Base-by-base conservation (phyloP, 2,797 vertebrate genomes). In the Acanthiza pusilla region DNA sequence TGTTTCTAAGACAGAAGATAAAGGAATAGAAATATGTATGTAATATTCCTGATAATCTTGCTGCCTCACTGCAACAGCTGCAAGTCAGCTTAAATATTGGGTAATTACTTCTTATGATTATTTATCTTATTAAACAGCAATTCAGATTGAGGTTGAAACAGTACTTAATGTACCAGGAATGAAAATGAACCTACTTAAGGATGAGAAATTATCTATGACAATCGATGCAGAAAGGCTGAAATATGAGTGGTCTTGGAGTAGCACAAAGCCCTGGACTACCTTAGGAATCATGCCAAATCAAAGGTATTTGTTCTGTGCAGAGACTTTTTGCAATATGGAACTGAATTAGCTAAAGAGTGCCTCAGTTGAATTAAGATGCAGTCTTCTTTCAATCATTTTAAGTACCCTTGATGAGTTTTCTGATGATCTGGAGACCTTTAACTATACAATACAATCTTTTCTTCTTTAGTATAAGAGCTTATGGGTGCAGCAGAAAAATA, bases 101-200 rank as follows among this genome's bases (percentile, higher is more conserved):
- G 29, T 87, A 91, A 93, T 89, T 94, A 89, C 68, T 88, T 91
- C 68, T 88, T 88, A 91, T 75, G 72, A 89, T 94, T 89, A 94
- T 96, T 93, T 95, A 71, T 93, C 86, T 87, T 93, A 78, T 90
- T 93, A 95, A 89, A 71, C 21, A 82, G 57, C 63, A 85, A 87
- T 92, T 93, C 54, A 85, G n/a, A 71, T 7, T 63, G 93, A 91
- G 86, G 74, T 79, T 95, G 92, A 94, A 96, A 86, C 65, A 79
- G 77, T 85, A 91, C 34, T 68, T 93, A 93, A 96, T 92, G 86
- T 95, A 85, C 83, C 80, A 93, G 54, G 42, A 91, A 95, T 82
- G 34, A 91, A 95, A 94, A 92, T 87, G 51, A 88, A 79, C n/a
- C 40, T 89, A 36, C 67, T 95, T 90, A 87, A 79, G 71, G 19